phyloP scores from a whole-genome alignment of 1,140 invertebrate genomes.

The Hestina assimilis region DNA sequence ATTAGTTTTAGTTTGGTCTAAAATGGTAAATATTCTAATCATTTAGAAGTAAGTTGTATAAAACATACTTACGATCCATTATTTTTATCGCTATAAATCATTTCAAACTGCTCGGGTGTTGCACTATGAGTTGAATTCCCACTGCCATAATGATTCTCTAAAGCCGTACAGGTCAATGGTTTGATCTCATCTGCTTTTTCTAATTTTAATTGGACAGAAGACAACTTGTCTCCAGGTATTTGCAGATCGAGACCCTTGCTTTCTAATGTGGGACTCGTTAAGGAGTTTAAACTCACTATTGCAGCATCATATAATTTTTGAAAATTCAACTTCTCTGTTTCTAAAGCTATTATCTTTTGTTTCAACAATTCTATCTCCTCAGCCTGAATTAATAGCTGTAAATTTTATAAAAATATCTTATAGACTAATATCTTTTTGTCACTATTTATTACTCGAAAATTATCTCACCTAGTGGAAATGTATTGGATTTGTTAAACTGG shows the following conservation, averaged over 20 bases:
- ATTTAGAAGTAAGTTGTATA: background rate
- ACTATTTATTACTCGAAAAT: no score
- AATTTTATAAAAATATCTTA: constrained; percentile 11
- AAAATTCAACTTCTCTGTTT: constrained; percentile 80
- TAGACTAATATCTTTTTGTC: background rate
- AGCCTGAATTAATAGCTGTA: constrained; percentile 67
- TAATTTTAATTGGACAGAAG: constrained; percentile 32
- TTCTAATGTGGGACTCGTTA: constrained; percentile 70
- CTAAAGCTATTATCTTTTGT: constrained; percentile 76
- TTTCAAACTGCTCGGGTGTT: constrained; percentile 76
- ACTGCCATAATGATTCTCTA: constrained; percentile 76
- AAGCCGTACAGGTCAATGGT: constrained; percentile 65
- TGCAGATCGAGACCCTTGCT: constrained; percentile 55
- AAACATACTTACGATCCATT: constrained; percentile 65
- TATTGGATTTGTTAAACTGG: no score
- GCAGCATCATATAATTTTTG: constrained; percentile 77
- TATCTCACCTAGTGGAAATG: no score
- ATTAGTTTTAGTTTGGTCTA: no score
- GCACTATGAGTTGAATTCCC: constrained; percentile 70
- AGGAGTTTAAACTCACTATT: constrained; percentile 70
- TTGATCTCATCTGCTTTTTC: constrained; percentile 37
- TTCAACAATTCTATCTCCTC: constrained; percentile 79
- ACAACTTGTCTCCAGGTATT: constrained; percentile 56
- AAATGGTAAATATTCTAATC: background rate
- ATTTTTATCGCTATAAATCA: constrained; percentile 75